phyloP scores from a whole-genome alignment of 2,113 vertebrate genomes.

The Hyaena hyaena region DNA sequence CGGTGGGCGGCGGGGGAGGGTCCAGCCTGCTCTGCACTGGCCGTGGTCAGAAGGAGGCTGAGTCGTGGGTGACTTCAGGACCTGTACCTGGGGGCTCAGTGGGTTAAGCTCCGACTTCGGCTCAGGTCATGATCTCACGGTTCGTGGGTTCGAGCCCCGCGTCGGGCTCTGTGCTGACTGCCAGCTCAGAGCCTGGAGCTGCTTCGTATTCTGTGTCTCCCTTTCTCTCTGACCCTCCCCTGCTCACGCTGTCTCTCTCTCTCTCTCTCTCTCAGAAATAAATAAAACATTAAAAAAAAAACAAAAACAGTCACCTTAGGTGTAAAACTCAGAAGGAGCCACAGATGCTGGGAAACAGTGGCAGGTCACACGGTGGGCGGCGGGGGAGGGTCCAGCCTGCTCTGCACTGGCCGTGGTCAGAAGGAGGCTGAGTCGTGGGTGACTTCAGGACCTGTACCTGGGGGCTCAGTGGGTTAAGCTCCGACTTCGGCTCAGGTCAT shows the following conservation, averaged over 20 bases:
- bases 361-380: not conserved
- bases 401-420: not conserved
- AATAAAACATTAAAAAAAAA: not conserved
- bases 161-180: too few species aligned
- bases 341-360: not conserved
- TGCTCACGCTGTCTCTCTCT: too few species aligned
- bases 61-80: not conserved
- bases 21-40: not conserved
- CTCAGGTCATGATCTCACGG: too few species aligned
- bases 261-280: too few species aligned
- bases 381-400: not conserved
- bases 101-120: too few species aligned
- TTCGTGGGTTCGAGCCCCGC: too few species aligned
- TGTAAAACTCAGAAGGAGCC: not conserved
- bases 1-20: accelerated
- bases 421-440: not conserved
- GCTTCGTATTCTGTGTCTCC: too few species aligned
- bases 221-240: too few species aligned
- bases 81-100: not conserved
- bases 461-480: too few species aligned
- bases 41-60: not conserved
- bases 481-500: too few species aligned
- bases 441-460: not conserved
- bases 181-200: too few species aligned
- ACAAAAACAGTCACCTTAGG: not conserved